Evolutionary conservation across 64 coral and sea anemone species (phyloP).

Genomic region (Montipora capricornis): DNA sequence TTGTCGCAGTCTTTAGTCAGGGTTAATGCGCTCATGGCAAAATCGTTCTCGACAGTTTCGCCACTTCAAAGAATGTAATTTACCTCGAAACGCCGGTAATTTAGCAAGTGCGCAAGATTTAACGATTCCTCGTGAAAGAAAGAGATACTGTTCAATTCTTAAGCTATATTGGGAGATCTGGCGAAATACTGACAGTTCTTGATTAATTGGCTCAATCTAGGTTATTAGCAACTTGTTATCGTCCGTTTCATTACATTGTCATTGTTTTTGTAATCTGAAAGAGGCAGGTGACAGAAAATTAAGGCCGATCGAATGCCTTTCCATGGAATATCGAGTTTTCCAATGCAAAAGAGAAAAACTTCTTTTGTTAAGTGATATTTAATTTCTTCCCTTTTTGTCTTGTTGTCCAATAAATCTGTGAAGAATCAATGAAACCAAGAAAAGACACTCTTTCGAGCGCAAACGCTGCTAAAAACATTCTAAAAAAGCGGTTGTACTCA

Average conservation of each 20-base stretch:
- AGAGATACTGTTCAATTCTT: not conserved
- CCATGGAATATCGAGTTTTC: slow-evolving; percentile 49
- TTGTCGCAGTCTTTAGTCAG: not conserved
- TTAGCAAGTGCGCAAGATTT: not conserved
- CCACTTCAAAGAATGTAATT: not conserved
- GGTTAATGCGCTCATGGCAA: not conserved
- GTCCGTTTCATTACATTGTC: slow-evolving; percentile 47
- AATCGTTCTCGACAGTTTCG: not conserved
- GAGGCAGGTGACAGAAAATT: slow-evolving; percentile 3
- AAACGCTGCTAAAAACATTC: not conserved
- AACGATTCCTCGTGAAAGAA: not conserved
- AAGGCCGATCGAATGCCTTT: slow-evolving; percentile 7
- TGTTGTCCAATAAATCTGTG: slow-evolving; percentile 14
- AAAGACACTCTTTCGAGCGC: not conserved
- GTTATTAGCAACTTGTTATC: slow-evolving; percentile 59
- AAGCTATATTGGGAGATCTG: not conserved
- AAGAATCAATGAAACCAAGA: not conserved
- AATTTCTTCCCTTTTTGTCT: not conserved
- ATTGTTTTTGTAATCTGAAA: slow-evolving; percentile 29
- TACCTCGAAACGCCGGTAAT: not conserved
- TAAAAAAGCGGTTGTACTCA: no score
- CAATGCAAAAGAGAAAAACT: slow-evolving; percentile 4
- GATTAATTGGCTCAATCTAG: slow-evolving; percentile 50
- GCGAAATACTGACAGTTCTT: slow-evolving; percentile 26
- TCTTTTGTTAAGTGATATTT: slow-evolving; percentile 10